These are phyloP conservation scores for Temnothorax longispinosus DNA, from an alignment of 1,140 invertebrate species.

Conservation along the genomic window DNA sequence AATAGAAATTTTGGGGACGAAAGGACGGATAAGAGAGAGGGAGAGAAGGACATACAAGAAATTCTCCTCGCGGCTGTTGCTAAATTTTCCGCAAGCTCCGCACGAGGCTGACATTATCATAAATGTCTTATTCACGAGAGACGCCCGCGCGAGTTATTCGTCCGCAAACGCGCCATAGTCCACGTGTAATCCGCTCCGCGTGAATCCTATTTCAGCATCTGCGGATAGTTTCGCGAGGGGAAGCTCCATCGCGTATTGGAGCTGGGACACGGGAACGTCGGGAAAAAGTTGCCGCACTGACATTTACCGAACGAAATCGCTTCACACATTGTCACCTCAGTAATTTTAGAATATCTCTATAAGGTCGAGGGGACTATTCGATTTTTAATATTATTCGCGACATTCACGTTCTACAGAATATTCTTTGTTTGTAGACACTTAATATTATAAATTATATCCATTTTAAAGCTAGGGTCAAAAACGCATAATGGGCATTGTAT, in stretches of 20 bases:
- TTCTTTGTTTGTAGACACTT: not conserved
- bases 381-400: not conserved
- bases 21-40: not conserved
- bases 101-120: conserved; percentile 67
- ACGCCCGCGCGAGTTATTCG: conserved; percentile 27
- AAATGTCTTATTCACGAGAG: conserved; percentile 73
- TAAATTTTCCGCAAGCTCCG: conserved; percentile 62
- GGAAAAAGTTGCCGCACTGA: conserved; percentile 6
- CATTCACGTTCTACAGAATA: not conserved
- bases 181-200: conserved; percentile 32
- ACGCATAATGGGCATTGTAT: not conserved
- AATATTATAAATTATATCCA: not conserved
- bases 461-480: not conserved
- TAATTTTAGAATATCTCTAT: not conserved
- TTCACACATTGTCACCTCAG: not conserved
- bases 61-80: conserved; percentile 61
- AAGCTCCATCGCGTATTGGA: not conserved
- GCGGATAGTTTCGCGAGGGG: conserved; percentile 12
- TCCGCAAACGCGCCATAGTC: conserved; percentile 38
- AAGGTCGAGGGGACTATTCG: too few relatives aligned
- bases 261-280: not conserved
- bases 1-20: conserved; percentile 40
- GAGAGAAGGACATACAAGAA: conserved; percentile 1
- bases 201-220: conserved; percentile 1
- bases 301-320: conserved; percentile 9